These are phyloP conservation scores for Pipistrellus pygmaeus DNA, from an alignment of 2,797 vertebrate species.

Conservation along the genomic window DNA sequence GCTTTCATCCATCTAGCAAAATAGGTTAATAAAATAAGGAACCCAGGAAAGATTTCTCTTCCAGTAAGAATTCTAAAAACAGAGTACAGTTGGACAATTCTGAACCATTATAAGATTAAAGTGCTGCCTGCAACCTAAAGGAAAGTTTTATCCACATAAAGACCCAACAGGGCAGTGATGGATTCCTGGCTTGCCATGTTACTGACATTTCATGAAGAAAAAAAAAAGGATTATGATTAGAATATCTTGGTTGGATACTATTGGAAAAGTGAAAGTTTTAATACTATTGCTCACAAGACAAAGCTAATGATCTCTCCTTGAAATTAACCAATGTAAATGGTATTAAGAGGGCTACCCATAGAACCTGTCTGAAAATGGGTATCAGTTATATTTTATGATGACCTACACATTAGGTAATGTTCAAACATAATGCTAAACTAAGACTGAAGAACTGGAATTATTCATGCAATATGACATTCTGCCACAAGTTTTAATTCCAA, in stretches of 20 bases:
- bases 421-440: not conserved
- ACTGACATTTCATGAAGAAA: constrained; percentile 47
- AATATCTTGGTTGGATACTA: constrained; percentile 35
- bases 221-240: constrained; percentile 61
- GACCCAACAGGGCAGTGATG: not conserved
- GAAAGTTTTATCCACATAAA: constrained; percentile 58
- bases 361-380: not conserved
- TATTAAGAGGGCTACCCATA: not conserved
- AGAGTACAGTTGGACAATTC: constrained; percentile 53
- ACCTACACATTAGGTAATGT: not conserved
- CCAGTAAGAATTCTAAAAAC: constrained; percentile 59
- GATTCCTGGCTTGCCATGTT: not conserved
- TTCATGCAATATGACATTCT: no score
- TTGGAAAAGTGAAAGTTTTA: constrained; percentile 27
- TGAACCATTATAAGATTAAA: constrained; percentile 76
- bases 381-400: not conserved
- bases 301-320: constrained; percentile 31
- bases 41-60: constrained; percentile 48
- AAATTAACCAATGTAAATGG: not conserved
- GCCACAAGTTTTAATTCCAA: no score
- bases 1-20: constrained; percentile 73
- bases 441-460: not conserved
- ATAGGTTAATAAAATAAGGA: constrained; percentile 76
- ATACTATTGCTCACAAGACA: not conserved
- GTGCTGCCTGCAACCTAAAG: constrained; percentile 39